phyloP scores from a whole-genome alignment of 23 tunicate species.

The Trididemnum clinides region DNA sequence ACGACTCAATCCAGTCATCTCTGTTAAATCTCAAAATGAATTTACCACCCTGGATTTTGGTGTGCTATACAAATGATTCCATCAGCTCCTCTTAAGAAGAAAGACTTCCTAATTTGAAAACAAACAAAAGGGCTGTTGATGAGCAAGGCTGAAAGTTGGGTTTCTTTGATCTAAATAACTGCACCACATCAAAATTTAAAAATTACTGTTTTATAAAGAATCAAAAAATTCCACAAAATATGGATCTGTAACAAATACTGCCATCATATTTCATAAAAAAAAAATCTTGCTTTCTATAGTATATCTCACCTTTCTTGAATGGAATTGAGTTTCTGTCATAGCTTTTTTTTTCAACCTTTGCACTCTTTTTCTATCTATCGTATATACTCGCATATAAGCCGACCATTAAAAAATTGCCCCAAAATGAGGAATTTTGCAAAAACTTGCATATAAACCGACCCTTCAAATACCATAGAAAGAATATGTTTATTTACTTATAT shows the following conservation, averaged over 20 bases:
- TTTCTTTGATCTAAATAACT: neutral
- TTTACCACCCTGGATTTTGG: neutral
- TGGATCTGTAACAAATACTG: too few species aligned
- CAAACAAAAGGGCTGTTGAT: neutral
- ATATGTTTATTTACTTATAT: too few species aligned
- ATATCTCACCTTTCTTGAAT: neutral
- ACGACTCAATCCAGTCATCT: neutral
- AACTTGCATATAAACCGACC: too few species aligned
- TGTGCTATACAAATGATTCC: neutral
- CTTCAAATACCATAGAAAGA: too few species aligned
- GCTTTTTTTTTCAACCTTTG: neutral
- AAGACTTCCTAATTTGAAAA: neutral
- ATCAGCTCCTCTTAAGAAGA: neutral
- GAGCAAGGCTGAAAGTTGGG: neutral
- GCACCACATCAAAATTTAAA: too few species aligned
- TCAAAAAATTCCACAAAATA: too few species aligned
- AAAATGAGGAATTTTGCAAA: too few species aligned
- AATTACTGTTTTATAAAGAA: too few species aligned
- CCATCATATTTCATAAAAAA: too few species aligned
- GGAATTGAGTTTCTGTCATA: neutral
- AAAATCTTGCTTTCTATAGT: neutral
- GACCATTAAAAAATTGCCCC: too few species aligned
- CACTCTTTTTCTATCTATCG: neutral
- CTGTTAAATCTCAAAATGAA: neutral
- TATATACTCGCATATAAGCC: too few species aligned